phyloP scores from a whole-genome alignment of 2,888 invertebrate species.

The Plebejus argus region DNA sequence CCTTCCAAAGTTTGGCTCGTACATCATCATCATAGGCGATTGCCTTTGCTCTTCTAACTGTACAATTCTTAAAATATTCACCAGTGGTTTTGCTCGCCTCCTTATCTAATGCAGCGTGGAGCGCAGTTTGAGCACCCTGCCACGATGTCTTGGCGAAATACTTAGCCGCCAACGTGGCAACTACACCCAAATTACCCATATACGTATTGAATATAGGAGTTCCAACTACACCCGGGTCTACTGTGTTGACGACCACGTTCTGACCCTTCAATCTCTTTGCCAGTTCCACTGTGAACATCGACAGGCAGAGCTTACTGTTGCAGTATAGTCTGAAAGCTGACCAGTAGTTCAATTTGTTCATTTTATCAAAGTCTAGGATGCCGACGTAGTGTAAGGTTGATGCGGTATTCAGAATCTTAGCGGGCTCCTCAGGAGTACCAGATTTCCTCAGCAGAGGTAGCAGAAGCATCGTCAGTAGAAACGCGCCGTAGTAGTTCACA shows the following conservation, averaged over 20 bases:
- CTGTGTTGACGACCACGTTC: slow-evolving; percentile 85
- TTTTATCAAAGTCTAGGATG: slow-evolving; percentile 82
- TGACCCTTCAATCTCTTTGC: slow-evolving; percentile 81
- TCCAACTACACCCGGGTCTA: slow-evolving; percentile 92
- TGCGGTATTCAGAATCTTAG: slow-evolving; percentile 87
- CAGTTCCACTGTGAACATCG: slow-evolving; percentile 85
- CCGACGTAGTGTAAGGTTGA: slow-evolving; percentile 85
- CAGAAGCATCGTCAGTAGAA: slow-evolving; percentile 92
- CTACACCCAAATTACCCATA: slow-evolving; percentile 65
- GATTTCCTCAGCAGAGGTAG: slow-evolving; percentile 86
- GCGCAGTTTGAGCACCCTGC: slow-evolving; percentile 82
- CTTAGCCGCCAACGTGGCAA: slow-evolving; percentile 73
- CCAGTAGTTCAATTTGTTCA: slow-evolving; percentile 73
- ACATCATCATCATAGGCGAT: slow-evolving; percentile 21
- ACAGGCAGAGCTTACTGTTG: slow-evolving; percentile 84
- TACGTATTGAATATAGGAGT: slow-evolving; percentile 83
- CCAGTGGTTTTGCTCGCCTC: slow-evolving; percentile 76
- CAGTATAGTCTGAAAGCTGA: slow-evolving; percentile 74
- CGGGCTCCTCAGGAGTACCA: slow-evolving; percentile 73
- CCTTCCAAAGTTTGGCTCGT: slow-evolving; percentile 14
- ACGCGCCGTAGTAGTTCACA: slow-evolving; percentile 95
- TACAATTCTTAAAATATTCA: slow-evolving; percentile 14
- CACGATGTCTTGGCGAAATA: slow-evolving; percentile 34
- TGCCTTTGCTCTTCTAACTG: neutral
- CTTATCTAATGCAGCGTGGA: slow-evolving; percentile 84